These are phyloP conservation scores for Nasonia vitripennis DNA, from an alignment of 1,140 invertebrate genomes.

Conservation along the genomic window DNA sequence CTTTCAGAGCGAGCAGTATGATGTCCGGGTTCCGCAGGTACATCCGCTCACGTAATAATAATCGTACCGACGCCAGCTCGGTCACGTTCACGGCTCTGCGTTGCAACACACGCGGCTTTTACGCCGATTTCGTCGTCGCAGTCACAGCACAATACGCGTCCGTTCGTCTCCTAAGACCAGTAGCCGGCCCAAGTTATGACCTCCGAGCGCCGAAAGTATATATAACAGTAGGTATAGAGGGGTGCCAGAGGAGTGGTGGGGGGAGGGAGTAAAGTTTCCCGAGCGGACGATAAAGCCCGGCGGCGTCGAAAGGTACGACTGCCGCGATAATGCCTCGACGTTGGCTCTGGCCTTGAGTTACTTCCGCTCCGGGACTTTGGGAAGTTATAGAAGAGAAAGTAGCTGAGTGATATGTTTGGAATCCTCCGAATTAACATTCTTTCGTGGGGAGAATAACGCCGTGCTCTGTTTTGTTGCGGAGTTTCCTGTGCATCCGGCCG, in stretches of 20 bases:
- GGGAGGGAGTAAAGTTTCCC: background rate
- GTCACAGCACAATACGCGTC: background rate
- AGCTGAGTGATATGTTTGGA: background rate
- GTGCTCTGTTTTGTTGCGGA: background rate
- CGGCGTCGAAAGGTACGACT: background rate
- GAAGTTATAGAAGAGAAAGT: background rate
- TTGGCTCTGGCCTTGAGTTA: background rate
- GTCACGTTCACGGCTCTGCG: background rate
- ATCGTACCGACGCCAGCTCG: background rate
- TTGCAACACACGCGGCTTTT: background rate
- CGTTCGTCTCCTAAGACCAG: background rate
- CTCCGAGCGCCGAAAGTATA: background rate
- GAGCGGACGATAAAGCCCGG: background rate
- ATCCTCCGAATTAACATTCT: constrained; percentile 16
- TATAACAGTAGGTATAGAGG: too few species aligned
- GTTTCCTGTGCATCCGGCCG: background rate
- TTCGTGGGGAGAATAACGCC: background rate
- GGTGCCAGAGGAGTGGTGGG: background rate
- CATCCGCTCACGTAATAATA: background rate
- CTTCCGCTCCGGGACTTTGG: background rate
- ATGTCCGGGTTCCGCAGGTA: background rate
- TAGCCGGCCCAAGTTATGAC: background rate
- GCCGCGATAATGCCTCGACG: background rate
- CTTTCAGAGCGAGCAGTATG: too few species aligned
- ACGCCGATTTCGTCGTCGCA: too few species aligned